Evolutionary conservation across 1,140 invertebrate genomes (phyloP), one percentile per base, ranked within the genome.

Genomic region (Lepidurus apus): DNA sequence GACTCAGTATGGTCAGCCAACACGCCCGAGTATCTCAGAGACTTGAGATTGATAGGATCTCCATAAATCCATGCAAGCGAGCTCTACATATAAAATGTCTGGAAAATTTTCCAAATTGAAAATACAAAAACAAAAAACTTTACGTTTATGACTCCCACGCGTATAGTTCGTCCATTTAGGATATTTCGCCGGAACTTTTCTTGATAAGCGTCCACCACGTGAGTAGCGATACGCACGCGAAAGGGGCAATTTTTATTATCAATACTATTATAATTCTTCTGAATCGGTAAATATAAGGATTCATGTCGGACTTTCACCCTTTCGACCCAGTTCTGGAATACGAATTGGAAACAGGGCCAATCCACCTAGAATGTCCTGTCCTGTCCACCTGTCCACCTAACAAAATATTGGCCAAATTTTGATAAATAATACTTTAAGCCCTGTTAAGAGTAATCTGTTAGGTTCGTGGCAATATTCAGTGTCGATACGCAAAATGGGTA

Each of bases 141-240:
- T 65, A 65, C 47, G 47, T 65, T 65, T 13, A 65, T n/a, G 21
- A 65, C 7, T n/a, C 47, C 47, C 6, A 65, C 13, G 13, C 47
- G 47, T 0, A 65, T 13, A 4, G 47, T 65, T 13, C 47, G 47
- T 65, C 47, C 47, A 21, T 65, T 65, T 6, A 65, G 47, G 47
- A 65, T 65, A 65, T 65, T 65, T n/a, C 47, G 47, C 17, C 47
- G 47, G 11, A n/a, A 65, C 47, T 65, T 65, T 13, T 65, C 47
- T 65, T 65, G 47, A 13, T 65, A 65, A 13, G 47, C 47, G 11
- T 65, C 47, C 1, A 65, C 47, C 13, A 65, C 47, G 47, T 65
- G 47, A 11, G 47, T 65, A 13, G 47, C 47, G 21, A 65, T 65
- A 13, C 47, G 47, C 11, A 21, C 13, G 11, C 11, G 47, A 65